phyloP scores from a whole-genome alignment of 2,888 invertebrate species.

The Drosophila anomelani region DNA sequence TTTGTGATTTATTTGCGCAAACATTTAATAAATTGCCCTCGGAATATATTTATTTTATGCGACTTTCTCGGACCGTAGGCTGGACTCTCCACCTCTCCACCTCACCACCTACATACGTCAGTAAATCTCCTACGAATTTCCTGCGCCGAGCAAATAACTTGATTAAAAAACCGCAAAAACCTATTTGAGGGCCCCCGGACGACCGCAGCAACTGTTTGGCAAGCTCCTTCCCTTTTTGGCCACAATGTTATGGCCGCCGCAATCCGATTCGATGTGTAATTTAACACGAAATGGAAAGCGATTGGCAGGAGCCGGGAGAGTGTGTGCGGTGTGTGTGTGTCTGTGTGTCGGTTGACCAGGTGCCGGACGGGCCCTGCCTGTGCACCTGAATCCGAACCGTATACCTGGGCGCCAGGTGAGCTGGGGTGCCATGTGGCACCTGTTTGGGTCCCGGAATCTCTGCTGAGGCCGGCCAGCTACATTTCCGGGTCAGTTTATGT shows the following conservation, averaged over 20 bases:
- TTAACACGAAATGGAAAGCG: constrained; percentile 80
- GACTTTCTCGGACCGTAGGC: constrained; percentile 66
- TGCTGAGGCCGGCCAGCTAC: constrained; percentile 27
- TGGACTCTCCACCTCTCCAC: not conserved
- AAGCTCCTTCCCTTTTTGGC: constrained; percentile 34
- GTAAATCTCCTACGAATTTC: constrained; percentile 7
- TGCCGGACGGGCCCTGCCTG: constrained; percentile 51
- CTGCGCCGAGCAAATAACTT: constrained; percentile 72
- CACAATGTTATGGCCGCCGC: constrained; percentile 73
- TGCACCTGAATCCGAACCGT: constrained; percentile 54
- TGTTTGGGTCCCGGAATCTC: constrained; percentile 7
- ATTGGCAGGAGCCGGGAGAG: constrained; percentile 54
- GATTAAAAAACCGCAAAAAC: constrained; percentile 81
- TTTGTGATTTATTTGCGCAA: constrained; percentile 78
- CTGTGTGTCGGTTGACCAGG: constrained; percentile 53
- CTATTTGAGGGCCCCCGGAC: constrained; percentile 61
- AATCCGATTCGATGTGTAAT: constrained; percentile 80
- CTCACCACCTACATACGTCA: not conserved
- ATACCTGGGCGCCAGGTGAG: constrained; percentile 41
- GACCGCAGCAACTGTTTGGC: constrained; percentile 42
- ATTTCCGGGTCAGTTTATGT: constrained; percentile 65
- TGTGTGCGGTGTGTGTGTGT: constrained; percentile 22
- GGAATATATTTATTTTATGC: constrained; percentile 57
- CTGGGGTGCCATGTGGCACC: constrained; percentile 5
- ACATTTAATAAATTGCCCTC: constrained; percentile 77